Percentiles rank a stretch among this genome's conserved stretches.
Conservation (phyloP, 2,888 invertebrate genomes). For the Hecatera dysodea region DNA sequence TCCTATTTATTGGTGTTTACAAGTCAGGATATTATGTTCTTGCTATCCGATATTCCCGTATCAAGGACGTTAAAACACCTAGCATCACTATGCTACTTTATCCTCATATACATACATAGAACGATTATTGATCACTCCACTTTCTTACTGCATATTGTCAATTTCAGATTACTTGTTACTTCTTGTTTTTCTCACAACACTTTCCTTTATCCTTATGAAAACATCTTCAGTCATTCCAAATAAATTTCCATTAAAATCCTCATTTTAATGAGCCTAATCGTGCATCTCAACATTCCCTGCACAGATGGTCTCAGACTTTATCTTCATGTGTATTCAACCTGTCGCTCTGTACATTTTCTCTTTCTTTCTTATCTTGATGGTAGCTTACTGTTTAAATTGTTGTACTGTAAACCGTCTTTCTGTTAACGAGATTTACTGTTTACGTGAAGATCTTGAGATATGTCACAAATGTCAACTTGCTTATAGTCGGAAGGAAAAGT, state of each 20-base stretch:
- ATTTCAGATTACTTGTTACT: neutral
- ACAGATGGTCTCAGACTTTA: constrained; percentile 7
- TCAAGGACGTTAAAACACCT: neutral
- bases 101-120: neutral
- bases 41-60: neutral
- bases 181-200: neutral
- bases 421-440: constrained; percentile 3
- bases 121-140: neutral
- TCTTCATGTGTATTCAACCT: constrained; percentile 17
- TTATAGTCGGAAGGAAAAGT: neutral
- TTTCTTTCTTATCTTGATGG: constrained; percentile 36
- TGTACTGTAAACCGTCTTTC: constrained; percentile 12
- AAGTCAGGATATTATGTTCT: neutral
- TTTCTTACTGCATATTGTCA: neutral
- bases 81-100: neutral
- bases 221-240: neutral
- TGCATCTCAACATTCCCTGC: constrained; percentile 4
- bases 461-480: neutral
- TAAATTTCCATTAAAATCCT: constrained; percentile 1
- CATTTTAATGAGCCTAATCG: constrained; percentile 1
- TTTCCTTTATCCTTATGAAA: neutral
- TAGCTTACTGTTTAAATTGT: constrained; percentile 17
- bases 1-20: no score
- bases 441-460: constrained; percentile 22
- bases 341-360: constrained; percentile 24